A percentile compares a stretch with the other conserved stretches of the same genome.
Conservation (phyloP, 2,888 invertebrate genomes). For the Ligdia adustata region DNA sequence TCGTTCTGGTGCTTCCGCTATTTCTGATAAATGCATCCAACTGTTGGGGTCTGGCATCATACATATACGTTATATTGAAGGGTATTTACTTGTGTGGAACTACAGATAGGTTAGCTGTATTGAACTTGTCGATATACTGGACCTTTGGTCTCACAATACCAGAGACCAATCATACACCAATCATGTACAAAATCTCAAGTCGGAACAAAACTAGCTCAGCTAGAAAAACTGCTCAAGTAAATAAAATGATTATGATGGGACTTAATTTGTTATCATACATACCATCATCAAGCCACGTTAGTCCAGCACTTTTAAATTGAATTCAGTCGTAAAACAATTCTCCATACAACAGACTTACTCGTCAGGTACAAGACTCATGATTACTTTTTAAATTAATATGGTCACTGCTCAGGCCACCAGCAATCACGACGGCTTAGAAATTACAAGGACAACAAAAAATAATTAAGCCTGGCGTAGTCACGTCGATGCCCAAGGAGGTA, state of each 20-base stretch:
- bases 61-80: constrained; percentile 56
- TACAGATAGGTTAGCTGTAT: constrained; percentile 24
- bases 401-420: constrained; percentile 14
- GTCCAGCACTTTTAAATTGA: too few relatives aligned
- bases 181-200: too few relatives aligned
- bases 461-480: constrained; percentile 12
- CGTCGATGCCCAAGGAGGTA: constrained; percentile 7
- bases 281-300: too few relatives aligned
- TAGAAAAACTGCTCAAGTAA: too few relatives aligned
- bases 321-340: too few relatives aligned
- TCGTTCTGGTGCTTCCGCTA: constrained; percentile 38
- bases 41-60: constrained; percentile 42
- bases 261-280: too few relatives aligned
- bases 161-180: too few relatives aligned
- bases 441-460: constrained; percentile 23
- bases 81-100: constrained; percentile 50
- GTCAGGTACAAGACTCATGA: neutral
- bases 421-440: constrained; percentile 13
- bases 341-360: too few relatives aligned
- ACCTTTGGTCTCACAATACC: constrained; percentile 12
- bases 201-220: too few relatives aligned
- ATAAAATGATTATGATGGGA: too few relatives aligned
- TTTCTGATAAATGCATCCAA: constrained; percentile 39
- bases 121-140: constrained; percentile 16
- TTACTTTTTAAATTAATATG: neutral